A percentile compares a stretch with the other conserved stretches of the same genome.
Conservation (phyloP, 2,888 invertebrate genomes). For the Petrolisthes cinctipes region DNA sequence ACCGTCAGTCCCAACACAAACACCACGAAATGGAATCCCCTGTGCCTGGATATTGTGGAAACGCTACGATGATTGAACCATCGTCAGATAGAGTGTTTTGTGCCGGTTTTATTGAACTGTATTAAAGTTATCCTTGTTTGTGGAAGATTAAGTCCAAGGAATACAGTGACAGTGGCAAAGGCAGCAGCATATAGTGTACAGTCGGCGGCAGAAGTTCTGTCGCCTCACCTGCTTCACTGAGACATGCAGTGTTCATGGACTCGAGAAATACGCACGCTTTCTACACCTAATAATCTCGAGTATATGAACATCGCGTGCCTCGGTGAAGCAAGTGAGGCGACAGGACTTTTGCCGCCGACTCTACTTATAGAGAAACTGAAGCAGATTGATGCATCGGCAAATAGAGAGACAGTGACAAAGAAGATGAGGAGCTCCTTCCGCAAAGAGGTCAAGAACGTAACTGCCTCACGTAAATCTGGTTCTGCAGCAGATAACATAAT, state of each 20-base stretch:
- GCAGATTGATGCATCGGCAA: background rate
- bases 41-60: background rate
- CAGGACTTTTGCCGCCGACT: no score
- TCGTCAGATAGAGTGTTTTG: background rate
- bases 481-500: background rate
- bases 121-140: constrained; percentile 11
- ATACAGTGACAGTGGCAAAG: background rate
- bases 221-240: no score
- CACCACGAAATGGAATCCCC: background rate
- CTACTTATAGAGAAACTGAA: constrained; percentile 8
- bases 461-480: background rate
- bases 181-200: background rate
- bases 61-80: background rate
- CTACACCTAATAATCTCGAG: no score
- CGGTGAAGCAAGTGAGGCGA: no score
- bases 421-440: no score
- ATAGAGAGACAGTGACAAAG: no score
- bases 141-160: background rate
- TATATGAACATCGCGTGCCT: no score
- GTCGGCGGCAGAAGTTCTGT: no score
- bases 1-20: background rate
- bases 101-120: background rate
- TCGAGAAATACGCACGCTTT: no score
- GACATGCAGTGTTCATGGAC: no score
- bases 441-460: background rate